Evolutionary conservation across 2,888 invertebrate genomes (phyloP).

Genomic region (Eilema griseolum): DNA sequence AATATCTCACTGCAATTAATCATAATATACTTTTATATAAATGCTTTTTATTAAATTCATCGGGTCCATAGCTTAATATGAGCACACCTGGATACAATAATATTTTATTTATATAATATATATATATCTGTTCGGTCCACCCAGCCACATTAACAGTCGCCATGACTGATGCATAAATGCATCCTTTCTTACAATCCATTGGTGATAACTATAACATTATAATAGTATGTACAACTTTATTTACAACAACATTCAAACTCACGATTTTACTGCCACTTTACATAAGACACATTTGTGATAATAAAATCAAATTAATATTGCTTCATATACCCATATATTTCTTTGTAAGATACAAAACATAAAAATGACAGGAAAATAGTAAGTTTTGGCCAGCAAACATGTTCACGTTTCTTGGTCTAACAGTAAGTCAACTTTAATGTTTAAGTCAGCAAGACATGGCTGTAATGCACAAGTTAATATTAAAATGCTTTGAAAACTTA

Average conservation of each 20-base stretch:
- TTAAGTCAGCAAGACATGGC: constrained; percentile 38
- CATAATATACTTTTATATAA: constrained; percentile 41
- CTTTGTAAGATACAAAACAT: constrained; percentile 49
- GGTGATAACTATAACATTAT: constrained; percentile 69
- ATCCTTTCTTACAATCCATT: constrained; percentile 75
- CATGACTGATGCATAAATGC: constrained; percentile 71
- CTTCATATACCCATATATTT: constrained; percentile 53
- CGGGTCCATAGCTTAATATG: constrained; percentile 38
- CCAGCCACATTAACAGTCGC: constrained; percentile 69
- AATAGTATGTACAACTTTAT: constrained; percentile 75
- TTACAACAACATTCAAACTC: constrained; percentile 68
- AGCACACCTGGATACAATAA: constrained; percentile 47
- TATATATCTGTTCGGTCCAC: constrained; percentile 42
- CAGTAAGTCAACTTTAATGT: constrained; percentile 23
- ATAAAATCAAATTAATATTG: constrained; percentile 55
- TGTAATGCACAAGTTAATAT: constrained; percentile 37
- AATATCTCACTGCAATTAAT: constrained; percentile 43
- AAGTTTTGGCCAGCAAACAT: constrained; percentile 49
- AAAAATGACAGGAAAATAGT: constrained; percentile 54
- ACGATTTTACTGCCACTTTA: constrained; percentile 67
- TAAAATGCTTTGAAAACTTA: constrained; percentile 38
- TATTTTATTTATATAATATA: constrained; percentile 50
- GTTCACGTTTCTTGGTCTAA: constrained; percentile 42
- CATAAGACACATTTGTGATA: constrained; percentile 54
- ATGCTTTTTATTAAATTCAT: constrained; percentile 51